Evolutionary conservation across 2,797 vertebrate genomes (phyloP).

Genomic region (Cossypha dichroa): DNA sequence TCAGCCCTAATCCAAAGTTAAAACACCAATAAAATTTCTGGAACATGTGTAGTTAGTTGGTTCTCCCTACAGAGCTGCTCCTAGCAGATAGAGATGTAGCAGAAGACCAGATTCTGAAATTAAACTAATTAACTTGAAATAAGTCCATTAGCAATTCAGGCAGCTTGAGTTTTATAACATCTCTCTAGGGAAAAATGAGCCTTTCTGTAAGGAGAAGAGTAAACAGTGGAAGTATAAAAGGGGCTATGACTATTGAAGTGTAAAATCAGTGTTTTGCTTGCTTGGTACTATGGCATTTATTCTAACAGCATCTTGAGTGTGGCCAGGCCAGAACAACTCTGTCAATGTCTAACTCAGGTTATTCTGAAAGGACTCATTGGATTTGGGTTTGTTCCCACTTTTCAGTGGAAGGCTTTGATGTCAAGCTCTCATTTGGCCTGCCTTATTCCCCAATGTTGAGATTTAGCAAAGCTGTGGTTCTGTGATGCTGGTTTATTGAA

Average conservation of each 20-base stretch:
- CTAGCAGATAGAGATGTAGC: not conserved
- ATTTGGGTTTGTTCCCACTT: not conserved
- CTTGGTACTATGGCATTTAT: not conserved
- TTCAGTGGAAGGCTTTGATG: not conserved
- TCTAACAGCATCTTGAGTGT: not conserved
- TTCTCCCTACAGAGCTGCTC: not conserved
- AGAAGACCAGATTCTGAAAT: not conserved
- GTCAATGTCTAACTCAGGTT: not conserved
- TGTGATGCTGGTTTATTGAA: not conserved
- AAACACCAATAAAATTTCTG: not conserved
- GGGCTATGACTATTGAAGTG: not conserved
- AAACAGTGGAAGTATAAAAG: not conserved
- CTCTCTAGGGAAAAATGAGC: not conserved
- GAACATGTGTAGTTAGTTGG: not conserved
- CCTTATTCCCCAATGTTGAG: accelerated
- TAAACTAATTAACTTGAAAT: not conserved
- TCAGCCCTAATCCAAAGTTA: not conserved
- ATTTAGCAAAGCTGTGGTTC: not conserved
- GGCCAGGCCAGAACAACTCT: not conserved
- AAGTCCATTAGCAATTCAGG: not conserved
- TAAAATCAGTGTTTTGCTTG: not conserved
- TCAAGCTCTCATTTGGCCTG: not conserved
- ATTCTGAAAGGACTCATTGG: not conserved
- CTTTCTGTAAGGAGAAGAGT: not conserved
- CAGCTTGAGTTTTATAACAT: not conserved